Evolutionary conservation across 2,888 invertebrate genomes (phyloP), one percentile per base, ranked within the genome.

Genomic region (Mythimna albipuncta): DNA sequence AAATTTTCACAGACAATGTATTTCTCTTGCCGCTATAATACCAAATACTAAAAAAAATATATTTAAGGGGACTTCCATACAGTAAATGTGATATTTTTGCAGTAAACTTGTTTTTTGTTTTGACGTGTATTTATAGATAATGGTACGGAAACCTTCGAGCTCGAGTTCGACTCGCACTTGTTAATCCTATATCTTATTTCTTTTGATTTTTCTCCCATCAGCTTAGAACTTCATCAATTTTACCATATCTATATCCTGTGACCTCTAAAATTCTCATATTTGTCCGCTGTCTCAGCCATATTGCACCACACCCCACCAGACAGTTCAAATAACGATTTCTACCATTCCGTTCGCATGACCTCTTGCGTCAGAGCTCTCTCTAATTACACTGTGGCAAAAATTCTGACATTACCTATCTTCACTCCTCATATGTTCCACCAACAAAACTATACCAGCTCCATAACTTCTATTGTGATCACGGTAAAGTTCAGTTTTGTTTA

Each of bases 311-410:
- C 58, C 64, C 38, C 38, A 69, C 54, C 69, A 88, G 77, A 82
- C 73, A 73, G 76, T 85, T 79, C 81, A 79, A 83, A 81, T 89
- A 89, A 89, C 90, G 91, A 91, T 93, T 93, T 93, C 92, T 93
- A 94, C 92, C 89, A 92, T 90, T 90, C 88, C 90, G 92, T 94
- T 94, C 94, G 93, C 94, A 94, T 95, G 95, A 95, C 95, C 95
- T 89, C 94, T 91, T 91, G 90, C 91, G 87, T 93, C 91, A 87
- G 87, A 88, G 88, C 90, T 88, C 92, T 91, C 93, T 94, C 93
- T 95, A 94, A 95, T 95, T 95, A 94, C 91, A 92, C 86, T 91
- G 91, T 89, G 89, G 93, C 95, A 93, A 94, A 94, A 94, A 93
- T 93, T 91, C 86, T 92, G 91, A 93, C 92, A 89, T 89, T 87